phyloP scores from a whole-genome alignment of 2,888 invertebrate species.

The Bombylius discolor region DNA sequence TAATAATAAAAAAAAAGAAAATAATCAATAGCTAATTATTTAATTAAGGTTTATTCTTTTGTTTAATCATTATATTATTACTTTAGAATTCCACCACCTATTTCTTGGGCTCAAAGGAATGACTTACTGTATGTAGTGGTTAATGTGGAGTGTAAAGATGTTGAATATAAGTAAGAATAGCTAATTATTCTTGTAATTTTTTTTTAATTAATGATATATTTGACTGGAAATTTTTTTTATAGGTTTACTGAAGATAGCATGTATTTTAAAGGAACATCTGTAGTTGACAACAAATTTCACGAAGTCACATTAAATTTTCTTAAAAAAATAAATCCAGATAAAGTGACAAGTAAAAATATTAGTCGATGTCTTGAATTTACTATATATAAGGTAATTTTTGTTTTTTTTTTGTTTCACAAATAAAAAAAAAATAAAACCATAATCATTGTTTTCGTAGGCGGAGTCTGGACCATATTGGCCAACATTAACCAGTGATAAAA shows the following conservation, averaged over 20 bases:
- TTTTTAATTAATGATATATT: conserved; percentile 24
- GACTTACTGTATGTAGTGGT: conserved; percentile 75
- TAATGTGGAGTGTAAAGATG: conserved; percentile 80
- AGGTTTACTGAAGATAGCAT: conserved; percentile 59
- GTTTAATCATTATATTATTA: not conserved
- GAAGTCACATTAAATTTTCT: conserved; percentile 80
- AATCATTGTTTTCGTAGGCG: conserved; percentile 29
- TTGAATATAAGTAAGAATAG: conserved; percentile 55
- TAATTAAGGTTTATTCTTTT: no score
- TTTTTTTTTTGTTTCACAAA: not conserved
- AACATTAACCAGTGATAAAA: conserved; percentile 69
- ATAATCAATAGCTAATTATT: no score
- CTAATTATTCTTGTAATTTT: not conserved
- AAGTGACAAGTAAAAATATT: conserved; percentile 56
- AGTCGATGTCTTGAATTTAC: conserved; percentile 64
- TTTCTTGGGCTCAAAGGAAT: conserved; percentile 88
- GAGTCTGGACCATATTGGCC: conserved; percentile 76
- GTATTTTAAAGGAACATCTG: conserved; percentile 74
- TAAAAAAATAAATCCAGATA: conserved; percentile 69
- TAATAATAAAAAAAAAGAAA: no score
- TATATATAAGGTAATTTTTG: conserved; percentile 43
- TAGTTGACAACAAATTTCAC: conserved; percentile 69
- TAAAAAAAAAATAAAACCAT: not conserved
- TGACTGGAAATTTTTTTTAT: conserved; percentile 3
- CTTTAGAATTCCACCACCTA: conserved; percentile 53